phyloP scores from a whole-genome alignment of 2,113 vertebrate genomes.

The Melanerpes formicivorus region DNA sequence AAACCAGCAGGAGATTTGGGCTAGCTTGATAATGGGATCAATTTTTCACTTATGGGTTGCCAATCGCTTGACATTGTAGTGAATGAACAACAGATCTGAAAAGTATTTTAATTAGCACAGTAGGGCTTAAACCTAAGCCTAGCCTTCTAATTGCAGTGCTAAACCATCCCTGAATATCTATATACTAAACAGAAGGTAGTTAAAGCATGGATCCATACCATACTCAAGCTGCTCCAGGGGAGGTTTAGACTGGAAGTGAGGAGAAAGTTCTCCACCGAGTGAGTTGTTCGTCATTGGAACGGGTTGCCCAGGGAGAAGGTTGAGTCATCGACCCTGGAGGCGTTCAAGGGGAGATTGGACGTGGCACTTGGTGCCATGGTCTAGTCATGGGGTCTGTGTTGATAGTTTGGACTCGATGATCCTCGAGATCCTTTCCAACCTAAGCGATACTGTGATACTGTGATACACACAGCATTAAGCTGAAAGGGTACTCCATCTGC shows the following conservation, averaged over 20 bases:
- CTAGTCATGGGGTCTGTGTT: too few species aligned
- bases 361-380: too few species aligned
- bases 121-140: conserved; percentile 54
- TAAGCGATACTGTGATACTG: too few species aligned
- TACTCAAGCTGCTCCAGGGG: too few species aligned
- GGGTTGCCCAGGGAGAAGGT: too few species aligned
- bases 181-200: conserved; percentile 76
- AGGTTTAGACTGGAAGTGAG: too few species aligned
- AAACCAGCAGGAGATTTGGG: not conserved
- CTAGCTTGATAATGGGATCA: conserved; percentile 74
- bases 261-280: too few species aligned
- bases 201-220: conserved; percentile 63
- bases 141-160: conserved; percentile 59
- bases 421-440: too few species aligned
- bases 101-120: conserved; percentile 76
- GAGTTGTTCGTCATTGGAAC: too few species aligned
- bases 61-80: conserved; percentile 74
- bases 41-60: conserved; percentile 75
- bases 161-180: conserved; percentile 65
- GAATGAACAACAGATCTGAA: conserved; percentile 60
- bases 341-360: too few species aligned
- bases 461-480: not conserved
- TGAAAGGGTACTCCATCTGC: not conserved
- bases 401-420: too few species aligned
- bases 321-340: too few species aligned